These are phyloP conservation scores for Squalus acanthias DNA, from an alignment of 2,797 vertebrate species.

Conservation along the genomic window DNA sequence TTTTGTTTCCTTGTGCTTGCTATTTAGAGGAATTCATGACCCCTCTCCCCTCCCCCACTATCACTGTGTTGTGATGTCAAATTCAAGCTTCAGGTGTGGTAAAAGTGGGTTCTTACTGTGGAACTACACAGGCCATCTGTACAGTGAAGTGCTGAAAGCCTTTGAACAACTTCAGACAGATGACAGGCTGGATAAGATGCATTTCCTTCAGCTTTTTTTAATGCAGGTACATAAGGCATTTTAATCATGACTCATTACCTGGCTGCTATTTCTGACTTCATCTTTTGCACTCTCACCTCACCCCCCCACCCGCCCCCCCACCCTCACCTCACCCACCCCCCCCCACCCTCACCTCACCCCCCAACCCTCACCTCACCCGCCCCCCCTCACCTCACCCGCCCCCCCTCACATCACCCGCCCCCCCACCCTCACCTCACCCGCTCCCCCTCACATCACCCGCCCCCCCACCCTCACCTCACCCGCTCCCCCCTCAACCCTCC, in stretches of 20 bases:
- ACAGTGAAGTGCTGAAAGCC: neutral
- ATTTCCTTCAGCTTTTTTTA: neutral
- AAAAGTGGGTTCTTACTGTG: neutral
- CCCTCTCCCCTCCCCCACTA: neutral
- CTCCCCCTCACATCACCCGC: too few species aligned
- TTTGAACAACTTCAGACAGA: neutral
- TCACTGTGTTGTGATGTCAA: neutral
- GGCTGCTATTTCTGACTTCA: neutral
- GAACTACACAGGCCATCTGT: neutral
- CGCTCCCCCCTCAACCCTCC: too few species aligned
- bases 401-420: too few species aligned
- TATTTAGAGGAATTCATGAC: too few species aligned
- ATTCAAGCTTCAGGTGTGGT: neutral
- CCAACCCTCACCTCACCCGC: too few species aligned
- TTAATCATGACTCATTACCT: neutral
- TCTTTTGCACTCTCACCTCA: neutral
- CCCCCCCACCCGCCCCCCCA: neutral
- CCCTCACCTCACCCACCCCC: too few species aligned
- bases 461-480: too few species aligned
- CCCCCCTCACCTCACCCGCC: too few species aligned
- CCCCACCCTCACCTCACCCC: too few species aligned
- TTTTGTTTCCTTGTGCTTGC: neutral
- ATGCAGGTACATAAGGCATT: neutral
- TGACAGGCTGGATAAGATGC: neutral
- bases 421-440: too few species aligned